These are phyloP conservation scores for Graphium colonna DNA, from an alignment of 2,888 invertebrate genomes.

Conservation along the genomic window DNA sequence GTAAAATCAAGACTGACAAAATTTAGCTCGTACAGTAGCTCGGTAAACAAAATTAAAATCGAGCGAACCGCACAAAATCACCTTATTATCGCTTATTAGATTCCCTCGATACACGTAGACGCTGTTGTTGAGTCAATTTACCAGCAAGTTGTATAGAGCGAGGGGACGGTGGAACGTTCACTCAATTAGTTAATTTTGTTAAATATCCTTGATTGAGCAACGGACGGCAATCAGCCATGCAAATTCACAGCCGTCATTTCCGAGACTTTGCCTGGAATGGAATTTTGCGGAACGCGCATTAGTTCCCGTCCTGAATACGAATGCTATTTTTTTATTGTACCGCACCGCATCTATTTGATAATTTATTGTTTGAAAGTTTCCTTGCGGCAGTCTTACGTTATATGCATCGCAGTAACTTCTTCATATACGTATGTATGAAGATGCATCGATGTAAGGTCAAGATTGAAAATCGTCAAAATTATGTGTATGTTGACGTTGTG, in stretches of 20 bases:
- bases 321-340: too few species aligned
- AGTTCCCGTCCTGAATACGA: slow-evolving; percentile 5
- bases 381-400: slow-evolving; percentile 1
- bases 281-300: slow-evolving; percentile 28
- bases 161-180: slow-evolving; percentile 56
- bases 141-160: slow-evolving; percentile 38
- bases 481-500: too few species aligned
- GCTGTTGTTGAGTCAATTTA: slow-evolving; percentile 60
- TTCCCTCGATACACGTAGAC: slow-evolving; percentile 57
- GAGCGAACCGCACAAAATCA: slow-evolving; percentile 43
- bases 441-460: too few species aligned
- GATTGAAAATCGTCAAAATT: too few species aligned
- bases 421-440: too few species aligned
- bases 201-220: slow-evolving; percentile 79
- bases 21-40: slow-evolving; percentile 4
- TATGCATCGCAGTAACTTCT: too few species aligned
- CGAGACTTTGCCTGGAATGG: slow-evolving; percentile 32
- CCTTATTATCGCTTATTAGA: slow-evolving; percentile 62
- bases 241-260: slow-evolving; percentile 53
- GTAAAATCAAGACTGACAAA: not conserved
- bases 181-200: slow-evolving; percentile 79
- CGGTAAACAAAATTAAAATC: slow-evolving; percentile 38
- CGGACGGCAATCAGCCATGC: slow-evolving; percentile 79
- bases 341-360: slow-evolving; percentile 4
- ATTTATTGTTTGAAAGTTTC: slow-evolving; percentile 6